These are phyloP conservation scores for Cladorhizidae sp. DNA, from an alignment of 37 sponge, comb jelly and placozoan genomes.

Conservation along the genomic window DNA sequence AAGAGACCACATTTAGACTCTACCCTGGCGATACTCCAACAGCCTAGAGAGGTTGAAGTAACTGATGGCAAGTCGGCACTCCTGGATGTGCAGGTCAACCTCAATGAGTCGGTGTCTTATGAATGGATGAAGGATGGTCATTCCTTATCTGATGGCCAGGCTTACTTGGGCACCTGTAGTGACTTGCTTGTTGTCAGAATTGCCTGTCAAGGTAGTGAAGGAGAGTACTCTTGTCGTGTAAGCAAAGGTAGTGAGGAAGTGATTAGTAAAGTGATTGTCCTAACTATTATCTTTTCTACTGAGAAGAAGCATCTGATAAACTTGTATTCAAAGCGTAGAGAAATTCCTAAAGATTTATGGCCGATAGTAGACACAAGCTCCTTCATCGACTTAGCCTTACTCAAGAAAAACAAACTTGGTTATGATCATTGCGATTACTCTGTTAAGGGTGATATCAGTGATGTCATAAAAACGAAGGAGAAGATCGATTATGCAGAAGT, in stretches of 20 bases:
- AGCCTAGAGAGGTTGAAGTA: not conserved
- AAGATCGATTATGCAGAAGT: conserved; percentile 13
- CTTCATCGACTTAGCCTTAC: conserved; percentile 26
- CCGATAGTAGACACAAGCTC: not conserved
- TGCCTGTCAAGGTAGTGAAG: too few species aligned
- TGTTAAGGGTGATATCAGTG: conserved; percentile 23
- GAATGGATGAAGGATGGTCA: not conserved
- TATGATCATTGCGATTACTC: not conserved
- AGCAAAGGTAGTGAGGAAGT: not conserved
- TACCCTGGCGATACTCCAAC: too few species aligned
- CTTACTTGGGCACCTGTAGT: not conserved
- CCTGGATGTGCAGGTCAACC: conserved; percentile 2
- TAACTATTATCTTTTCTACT: not conserved
- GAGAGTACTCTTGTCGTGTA: not conserved
- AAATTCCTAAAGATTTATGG: conserved; percentile 30
- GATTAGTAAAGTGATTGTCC: not conserved
- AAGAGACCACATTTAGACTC: too few species aligned
- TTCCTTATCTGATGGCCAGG: not conserved
- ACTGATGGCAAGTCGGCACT: not conserved
- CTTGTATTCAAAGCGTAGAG: conserved; percentile 9
- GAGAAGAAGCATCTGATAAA: not conserved
- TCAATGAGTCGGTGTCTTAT: too few species aligned
- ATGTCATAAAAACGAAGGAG: conserved; percentile 8
- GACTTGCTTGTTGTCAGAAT: too few species aligned
- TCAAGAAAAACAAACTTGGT: not conserved